Evolutionary conservation across 2,113 vertebrate species (phyloP).

Genomic region (Vireo altiloquus): DNA sequence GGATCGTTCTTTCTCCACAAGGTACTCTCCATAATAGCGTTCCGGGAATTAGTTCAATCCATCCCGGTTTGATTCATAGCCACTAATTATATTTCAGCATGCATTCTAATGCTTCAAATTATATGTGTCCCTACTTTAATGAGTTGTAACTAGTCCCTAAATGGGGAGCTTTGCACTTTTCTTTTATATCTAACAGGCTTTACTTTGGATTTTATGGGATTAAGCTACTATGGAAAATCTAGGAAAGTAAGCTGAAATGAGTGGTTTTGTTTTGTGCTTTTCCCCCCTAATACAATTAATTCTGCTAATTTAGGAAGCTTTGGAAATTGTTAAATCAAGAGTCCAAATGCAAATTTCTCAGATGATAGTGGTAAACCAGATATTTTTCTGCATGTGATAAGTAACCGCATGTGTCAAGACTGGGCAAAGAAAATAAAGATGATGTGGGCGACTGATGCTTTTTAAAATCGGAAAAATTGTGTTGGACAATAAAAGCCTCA

Average conservation of each 20-base stretch:
- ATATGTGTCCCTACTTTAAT: conserved; percentile 68
- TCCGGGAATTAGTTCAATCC: conserved; percentile 72
- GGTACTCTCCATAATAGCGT: conserved; percentile 59
- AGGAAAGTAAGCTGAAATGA: conserved; percentile 8
- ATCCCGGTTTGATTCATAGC: conserved; percentile 65
- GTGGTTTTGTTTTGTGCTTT: not conserved
- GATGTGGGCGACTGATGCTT: not conserved
- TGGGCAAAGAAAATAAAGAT: not conserved
- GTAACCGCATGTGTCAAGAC: not conserved
- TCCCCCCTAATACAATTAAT: not conserved
- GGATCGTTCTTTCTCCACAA: conserved; percentile 70
- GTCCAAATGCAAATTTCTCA: not conserved
- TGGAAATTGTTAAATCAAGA: not conserved
- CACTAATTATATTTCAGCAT: conserved; percentile 72
- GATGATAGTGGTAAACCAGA: not conserved
- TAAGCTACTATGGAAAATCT: conserved; percentile 44
- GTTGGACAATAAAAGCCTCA: not conserved
- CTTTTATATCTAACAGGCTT: conserved; percentile 66
- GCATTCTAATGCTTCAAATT: conserved; percentile 68
- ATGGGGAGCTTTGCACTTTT: conserved; percentile 58
- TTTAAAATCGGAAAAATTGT: not conserved
- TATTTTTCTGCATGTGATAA: not conserved
- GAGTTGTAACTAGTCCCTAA: conserved; percentile 71
- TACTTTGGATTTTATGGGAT: conserved; percentile 61
- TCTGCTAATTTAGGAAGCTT: not conserved